Evolutionary conservation across 2,113 vertebrate species (phyloP).

Genomic region (Formicarius rufipectus): DNA sequence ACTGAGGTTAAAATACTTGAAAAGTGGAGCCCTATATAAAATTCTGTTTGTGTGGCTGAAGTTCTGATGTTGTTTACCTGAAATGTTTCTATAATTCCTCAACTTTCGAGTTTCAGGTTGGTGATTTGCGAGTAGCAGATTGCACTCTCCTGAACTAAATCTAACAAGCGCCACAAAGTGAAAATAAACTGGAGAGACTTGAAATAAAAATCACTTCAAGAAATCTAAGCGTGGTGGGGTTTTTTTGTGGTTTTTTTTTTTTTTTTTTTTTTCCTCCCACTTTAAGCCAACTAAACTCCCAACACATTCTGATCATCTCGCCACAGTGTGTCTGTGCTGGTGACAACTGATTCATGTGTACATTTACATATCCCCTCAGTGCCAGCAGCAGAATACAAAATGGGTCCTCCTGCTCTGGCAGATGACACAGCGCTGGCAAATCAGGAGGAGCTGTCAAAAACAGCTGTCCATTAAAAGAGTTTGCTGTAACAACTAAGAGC

Average conservation of each 20-base stretch:
- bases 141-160: constrained; percentile 68
- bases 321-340: constrained; percentile 85
- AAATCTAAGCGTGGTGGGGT: constrained; percentile 50
- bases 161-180: constrained; percentile 61
- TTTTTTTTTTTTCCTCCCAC: neutral
- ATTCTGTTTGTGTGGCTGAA: constrained; percentile 4
- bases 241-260: neutral
- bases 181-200: constrained; percentile 73
- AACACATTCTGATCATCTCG: constrained; percentile 83
- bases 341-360: constrained; percentile 98
- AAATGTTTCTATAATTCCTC: constrained; percentile 48
- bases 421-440: constrained; percentile 91
- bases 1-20: neutral
- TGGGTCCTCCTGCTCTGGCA: constrained; percentile 85
- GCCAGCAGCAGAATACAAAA: constrained; percentile 91
- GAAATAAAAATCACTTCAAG: constrained; percentile 70
- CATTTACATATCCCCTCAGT: constrained; percentile 89
- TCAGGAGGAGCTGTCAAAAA: constrained; percentile 97
- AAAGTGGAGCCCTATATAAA: neutral
- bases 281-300: constrained; percentile 78
- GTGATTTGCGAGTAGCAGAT: constrained; percentile 70
- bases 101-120: constrained; percentile 50
- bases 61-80: constrained; percentile 45
- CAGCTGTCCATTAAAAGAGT: constrained; percentile 88
- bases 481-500: constrained; percentile 76